Conservation (phyloP, 1,140 invertebrate genomes). For the Harpegnathos saltator region DNA sequence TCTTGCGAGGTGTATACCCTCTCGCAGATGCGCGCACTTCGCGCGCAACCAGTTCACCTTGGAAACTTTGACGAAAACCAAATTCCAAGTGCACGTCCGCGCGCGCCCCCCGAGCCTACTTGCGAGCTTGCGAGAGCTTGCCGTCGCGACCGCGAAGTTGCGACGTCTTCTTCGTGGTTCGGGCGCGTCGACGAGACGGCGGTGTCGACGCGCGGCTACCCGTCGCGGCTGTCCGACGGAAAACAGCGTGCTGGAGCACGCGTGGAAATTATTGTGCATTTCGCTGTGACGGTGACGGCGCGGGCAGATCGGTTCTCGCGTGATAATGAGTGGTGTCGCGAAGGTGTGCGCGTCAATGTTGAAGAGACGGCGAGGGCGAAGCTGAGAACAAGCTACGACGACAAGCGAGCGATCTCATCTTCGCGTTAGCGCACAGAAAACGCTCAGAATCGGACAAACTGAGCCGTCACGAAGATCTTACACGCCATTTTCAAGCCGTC, state of each 20-base stretch:
- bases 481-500: background rate
- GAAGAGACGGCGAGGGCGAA: background rate
- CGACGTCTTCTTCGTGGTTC: background rate
- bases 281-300: no score
- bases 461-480: background rate
- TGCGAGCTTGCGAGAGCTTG: conserved; percentile 46
- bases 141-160: conserved; percentile 14
- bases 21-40: conserved; percentile 81
- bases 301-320: background rate
- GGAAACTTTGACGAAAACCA: conserved; percentile 84
- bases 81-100: conserved; percentile 76
- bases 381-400: background rate
- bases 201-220: background rate
- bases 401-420: background rate
- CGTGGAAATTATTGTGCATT: no score
- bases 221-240: background rate
- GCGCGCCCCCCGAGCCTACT: conserved; percentile 46
- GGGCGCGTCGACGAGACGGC: background rate
- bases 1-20: conserved; percentile 72
- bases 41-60: conserved; percentile 81
- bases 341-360: background rate
- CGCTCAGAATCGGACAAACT: background rate
- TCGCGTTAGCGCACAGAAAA: background rate
- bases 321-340: background rate
- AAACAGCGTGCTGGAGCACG: no score